Conservation (phyloP, 1,140 invertebrate species). For the Lepidotrigona ventralis region DNA sequence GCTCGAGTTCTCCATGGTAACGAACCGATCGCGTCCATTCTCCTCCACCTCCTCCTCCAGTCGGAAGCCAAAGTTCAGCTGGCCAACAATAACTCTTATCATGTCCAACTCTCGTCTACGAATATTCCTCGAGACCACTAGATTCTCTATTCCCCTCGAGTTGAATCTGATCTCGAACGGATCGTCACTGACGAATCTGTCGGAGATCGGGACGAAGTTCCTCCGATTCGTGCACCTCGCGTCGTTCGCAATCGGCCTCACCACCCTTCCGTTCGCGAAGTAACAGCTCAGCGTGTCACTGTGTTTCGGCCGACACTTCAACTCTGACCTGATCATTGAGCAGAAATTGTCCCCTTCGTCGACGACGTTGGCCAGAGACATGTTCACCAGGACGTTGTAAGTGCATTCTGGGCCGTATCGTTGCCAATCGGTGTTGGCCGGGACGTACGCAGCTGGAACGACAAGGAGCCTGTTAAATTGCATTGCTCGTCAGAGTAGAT, state of each 20-base stretch:
- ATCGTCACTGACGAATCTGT: conserved; percentile 39
- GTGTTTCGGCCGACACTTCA: conserved; percentile 47
- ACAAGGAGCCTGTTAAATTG: background rate
- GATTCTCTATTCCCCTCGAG: conserved; percentile 54
- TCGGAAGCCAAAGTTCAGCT: conserved; percentile 57
- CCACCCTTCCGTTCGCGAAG: conserved; percentile 25
- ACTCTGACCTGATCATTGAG: conserved; percentile 27
- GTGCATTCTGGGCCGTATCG: conserved; percentile 47
- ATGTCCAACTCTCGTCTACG: conserved; percentile 58
- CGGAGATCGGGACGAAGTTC: conserved; percentile 21
- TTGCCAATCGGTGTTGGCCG: conserved; percentile 26
- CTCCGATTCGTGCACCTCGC: conserved; percentile 26
- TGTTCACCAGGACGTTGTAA: conserved; percentile 55
- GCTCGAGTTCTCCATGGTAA: conserved; percentile 54
- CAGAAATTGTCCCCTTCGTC: conserved; percentile 35
- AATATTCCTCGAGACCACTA: conserved; percentile 57
- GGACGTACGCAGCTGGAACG: conserved; percentile 39
- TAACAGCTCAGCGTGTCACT: conserved; percentile 47
- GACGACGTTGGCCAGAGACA: conserved; percentile 44
- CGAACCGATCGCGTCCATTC: conserved; percentile 18
- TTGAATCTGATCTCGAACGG: conserved; percentile 66
- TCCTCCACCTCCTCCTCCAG: background rate
- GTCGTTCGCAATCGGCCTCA: background rate
- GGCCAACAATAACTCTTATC: conserved; percentile 59
- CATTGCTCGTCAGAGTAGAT: background rate